Conservation (phyloP, 2,113 vertebrate genomes). For the Rhagologus leucostigma region DNA sequence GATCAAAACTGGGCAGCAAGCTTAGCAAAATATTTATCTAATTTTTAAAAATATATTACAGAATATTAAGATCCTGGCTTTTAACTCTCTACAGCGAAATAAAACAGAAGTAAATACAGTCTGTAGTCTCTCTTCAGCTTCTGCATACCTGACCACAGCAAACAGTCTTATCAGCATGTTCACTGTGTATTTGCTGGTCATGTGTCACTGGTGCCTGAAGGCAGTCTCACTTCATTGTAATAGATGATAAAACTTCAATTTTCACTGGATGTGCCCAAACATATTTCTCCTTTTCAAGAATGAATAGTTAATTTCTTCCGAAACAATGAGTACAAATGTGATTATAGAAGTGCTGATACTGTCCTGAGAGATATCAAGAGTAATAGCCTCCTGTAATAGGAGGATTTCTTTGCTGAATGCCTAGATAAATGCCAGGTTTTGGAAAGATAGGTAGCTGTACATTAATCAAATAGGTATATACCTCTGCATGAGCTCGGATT, state of each 20-base stretch:
- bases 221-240: background rate
- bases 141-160: background rate
- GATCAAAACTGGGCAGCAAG: background rate
- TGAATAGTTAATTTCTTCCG: background rate
- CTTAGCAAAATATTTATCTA: background rate
- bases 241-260: background rate
- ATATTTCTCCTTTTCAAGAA: background rate
- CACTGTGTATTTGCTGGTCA: background rate
- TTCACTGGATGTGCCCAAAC: background rate
- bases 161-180: background rate
- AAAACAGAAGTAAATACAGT: background rate
- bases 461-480: background rate
- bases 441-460: background rate
- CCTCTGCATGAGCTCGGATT: background rate
- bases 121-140: background rate
- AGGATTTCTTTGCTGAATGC: background rate
- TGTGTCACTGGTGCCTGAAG: background rate
- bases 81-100: background rate
- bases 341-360: background rate
- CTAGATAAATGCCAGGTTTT: background rate
- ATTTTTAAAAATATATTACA: background rate
- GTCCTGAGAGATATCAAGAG: background rate
- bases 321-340: background rate
- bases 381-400: background rate
- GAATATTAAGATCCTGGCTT: background rate